Evolutionary conservation across 2,797 vertebrate species (phyloP), one percentile per base, ranked within the genome.

Genomic region (Peromyscus melanophrys): DNA sequence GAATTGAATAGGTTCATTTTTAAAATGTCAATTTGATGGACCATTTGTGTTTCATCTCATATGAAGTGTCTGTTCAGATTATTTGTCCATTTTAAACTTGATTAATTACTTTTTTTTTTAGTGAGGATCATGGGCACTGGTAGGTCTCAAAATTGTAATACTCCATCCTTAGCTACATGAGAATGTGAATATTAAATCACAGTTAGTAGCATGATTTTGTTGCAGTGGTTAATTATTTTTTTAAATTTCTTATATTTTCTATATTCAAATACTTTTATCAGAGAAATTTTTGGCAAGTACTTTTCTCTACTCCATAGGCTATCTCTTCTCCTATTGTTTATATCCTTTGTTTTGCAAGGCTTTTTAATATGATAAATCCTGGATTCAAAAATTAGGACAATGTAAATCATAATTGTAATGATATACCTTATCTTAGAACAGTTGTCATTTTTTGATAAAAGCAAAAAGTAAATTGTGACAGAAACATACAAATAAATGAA

Each of bases 21-120:
- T 88, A 71, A 82, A 63, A 17, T 13, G 27, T 25, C 34, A n/a
- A n/a, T 61, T 67, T 84, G 83, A 55, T 67, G n/a, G 31, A 57
- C 25, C 40, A 80, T 49, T 90, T 94, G 61, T 67, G 40, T 76
- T 67, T 95, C 31, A 61, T 65, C 29, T 89, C 84, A 83, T 43
- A 31, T 77, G 7, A 94, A 21, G 1, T 46, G 8, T 77, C 49
- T 31, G 23, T 69, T 90, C 40, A 12, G 63, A 88, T 73, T 46
- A 31, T 82, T 73, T 89, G 37, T 29, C 10, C 6, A 71, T 43
- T 69, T 87, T 61, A 46, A 25, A 59, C 4, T 69, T 43, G 6
- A 46, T 12, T 59, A 27, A 52, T 57, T 93, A 23, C 16, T 27
- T 43, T 46, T 52, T 78, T 43, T 73, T 86, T 69, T 8, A 34